Base-by-base conservation (phyloP, 1,140 invertebrate genomes). In the Cotesia chilonis region DNA sequence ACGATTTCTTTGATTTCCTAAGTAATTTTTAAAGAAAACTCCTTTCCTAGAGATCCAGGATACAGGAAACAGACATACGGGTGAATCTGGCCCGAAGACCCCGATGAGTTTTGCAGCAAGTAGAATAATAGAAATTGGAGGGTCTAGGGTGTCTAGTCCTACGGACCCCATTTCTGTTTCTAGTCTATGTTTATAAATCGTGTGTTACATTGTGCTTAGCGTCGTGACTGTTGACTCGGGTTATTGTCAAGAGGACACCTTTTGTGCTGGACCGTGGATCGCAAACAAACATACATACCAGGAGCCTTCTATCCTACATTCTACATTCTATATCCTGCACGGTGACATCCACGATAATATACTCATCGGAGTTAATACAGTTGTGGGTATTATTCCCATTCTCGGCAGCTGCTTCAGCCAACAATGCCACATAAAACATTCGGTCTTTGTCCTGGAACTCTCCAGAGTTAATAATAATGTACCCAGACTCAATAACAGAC, bases 151-250 rank as follows among this genome's bases (percentile, higher is more conserved):
- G 28, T 28, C 28, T 28, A 28, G 28, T 28, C 28, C 28, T 47
- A 47, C 10, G 41, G 4, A 28, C 7, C 17, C 20, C 14, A 59
- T 66, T 4, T n/a, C 47, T 17, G 10, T 68, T 68, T 71, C 78
- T 79, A 28, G 28, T 28, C 28, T 1, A 78, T 75, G 68, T 71
- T 83, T 84, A 85, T 85, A 86, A 86, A 86, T 86, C 82, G 80
- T 78, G 79, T 74, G 82, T 80, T 85, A 83, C 81, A 85, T 86
- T 84, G 83, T 85, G 80, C 80, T 82, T 79, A 80, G 78, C 80
- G 75, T 82, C 83, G 81, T 84, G 82, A 84, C 83, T 84, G 84
- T 86, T 86, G 84, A 85, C 82, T 85, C 79, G 80, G 71, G 81
- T 81, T 79, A 85, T 85, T 85, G 84, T 85, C 80, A 77, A 80